These are phyloP conservation scores for Hirtodrosophila cameraria DNA, from an alignment of 2,888 invertebrate species.

Conservation along the genomic window DNA sequence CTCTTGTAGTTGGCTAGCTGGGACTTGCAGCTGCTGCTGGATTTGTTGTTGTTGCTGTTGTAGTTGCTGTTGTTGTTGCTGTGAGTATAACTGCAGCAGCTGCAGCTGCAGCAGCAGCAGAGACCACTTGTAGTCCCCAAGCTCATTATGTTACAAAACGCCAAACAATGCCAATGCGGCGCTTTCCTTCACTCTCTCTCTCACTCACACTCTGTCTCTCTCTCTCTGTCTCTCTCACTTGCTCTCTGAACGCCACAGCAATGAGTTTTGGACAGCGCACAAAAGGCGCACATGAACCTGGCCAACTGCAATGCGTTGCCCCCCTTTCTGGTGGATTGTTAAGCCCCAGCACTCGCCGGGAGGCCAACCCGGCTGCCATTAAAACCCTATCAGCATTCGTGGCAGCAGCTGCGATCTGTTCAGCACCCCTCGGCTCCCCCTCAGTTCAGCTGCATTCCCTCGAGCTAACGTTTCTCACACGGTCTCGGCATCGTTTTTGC, in stretches of 20 bases:
- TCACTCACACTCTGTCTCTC: neutral
- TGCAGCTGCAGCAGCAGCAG: constrained; percentile 47
- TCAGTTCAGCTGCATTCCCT: constrained; percentile 27
- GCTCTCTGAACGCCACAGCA: constrained; percentile 44
- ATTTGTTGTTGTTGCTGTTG: constrained; percentile 14
- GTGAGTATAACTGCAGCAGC: constrained; percentile 36
- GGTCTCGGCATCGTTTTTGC: constrained; percentile 15
- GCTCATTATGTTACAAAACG: constrained; percentile 81
- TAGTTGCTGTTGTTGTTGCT: constrained; percentile 22
- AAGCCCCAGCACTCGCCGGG: constrained; percentile 37
- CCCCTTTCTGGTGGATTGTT: constrained; percentile 16
- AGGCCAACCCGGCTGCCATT: constrained; percentile 63
- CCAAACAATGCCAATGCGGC: constrained; percentile 78
- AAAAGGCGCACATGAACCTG: constrained; percentile 71
- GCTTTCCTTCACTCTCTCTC: constrained; percentile 11
- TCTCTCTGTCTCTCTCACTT: constrained; percentile 7
- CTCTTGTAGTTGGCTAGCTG: constrained; percentile 49
- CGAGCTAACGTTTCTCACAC: constrained; percentile 28
- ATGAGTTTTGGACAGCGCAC: constrained; percentile 73
- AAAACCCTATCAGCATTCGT: constrained; percentile 76
- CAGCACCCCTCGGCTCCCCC: constrained; percentile 14
- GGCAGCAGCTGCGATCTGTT: constrained; percentile 67
- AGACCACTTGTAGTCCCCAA: constrained; percentile 79
- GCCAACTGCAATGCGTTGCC: constrained; percentile 65
- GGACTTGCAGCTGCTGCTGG: constrained; percentile 32